Conservation (phyloP, 2,797 vertebrate genomes). For the Neosalanx taihuensis region DNA sequence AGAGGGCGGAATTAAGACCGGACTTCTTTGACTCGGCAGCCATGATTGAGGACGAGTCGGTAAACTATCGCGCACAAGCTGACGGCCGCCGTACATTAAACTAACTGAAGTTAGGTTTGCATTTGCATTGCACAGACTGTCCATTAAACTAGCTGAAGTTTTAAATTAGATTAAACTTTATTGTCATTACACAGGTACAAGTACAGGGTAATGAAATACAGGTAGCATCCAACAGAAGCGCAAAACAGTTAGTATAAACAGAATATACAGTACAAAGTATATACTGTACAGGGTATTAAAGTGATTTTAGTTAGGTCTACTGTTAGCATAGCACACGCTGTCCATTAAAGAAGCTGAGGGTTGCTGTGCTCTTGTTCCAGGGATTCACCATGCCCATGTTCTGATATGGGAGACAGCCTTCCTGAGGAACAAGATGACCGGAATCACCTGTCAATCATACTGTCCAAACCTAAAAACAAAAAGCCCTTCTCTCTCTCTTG, state of each 20-base stretch:
- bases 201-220: too few species aligned
- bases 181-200: too few species aligned
- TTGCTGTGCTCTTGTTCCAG: slow-evolving; percentile 60
- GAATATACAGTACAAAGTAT: too few species aligned
- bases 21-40: slow-evolving; percentile 99
- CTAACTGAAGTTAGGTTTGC: background rate
- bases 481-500: slow-evolving; percentile 62
- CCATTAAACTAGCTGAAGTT: too few species aligned
- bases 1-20: slow-evolving; percentile 96
- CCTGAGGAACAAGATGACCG: slow-evolving; percentile 34
- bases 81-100: too few species aligned
- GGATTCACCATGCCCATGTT: slow-evolving; percentile 99
- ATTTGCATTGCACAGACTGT: too few species aligned
- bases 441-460: slow-evolving; percentile 63
- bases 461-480: slow-evolving; percentile 54
- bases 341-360: background rate
- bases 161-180: too few species aligned
- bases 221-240: too few species aligned
- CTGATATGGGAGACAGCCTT: slow-evolving; percentile 75
- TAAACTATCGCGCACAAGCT: slow-evolving; percentile 59
- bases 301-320: too few species aligned
- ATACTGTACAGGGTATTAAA: too few species aligned
- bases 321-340: too few species aligned
- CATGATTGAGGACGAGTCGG: slow-evolving; percentile 99
- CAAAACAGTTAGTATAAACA: too few species aligned